phyloP scores from a whole-genome alignment of 2,113 vertebrate genomes.

The Megaceryle maxima region DNA sequence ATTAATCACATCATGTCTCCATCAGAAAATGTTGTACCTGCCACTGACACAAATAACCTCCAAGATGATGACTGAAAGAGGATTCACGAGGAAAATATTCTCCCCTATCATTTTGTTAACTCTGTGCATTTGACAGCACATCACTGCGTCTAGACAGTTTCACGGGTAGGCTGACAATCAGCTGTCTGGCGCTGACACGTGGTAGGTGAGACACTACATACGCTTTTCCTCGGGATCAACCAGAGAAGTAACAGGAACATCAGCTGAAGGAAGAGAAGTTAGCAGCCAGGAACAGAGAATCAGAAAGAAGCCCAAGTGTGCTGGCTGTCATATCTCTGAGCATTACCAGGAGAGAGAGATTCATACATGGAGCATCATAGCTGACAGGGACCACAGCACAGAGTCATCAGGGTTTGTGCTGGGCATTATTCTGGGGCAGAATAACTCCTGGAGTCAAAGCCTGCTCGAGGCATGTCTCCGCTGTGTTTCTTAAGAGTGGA shows the following conservation, averaged over 20 bases:
- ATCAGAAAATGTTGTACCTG: neutral
- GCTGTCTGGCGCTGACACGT: slow-evolving; percentile 14
- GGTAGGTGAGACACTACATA: neutral
- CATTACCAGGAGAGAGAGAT: neutral
- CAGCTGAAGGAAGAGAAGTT: neutral
- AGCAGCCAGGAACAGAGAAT: neutral
- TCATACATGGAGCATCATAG: fast-evolving
- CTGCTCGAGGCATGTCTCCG: fast-evolving
- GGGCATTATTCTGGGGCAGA: neutral
- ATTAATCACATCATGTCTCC: neutral
- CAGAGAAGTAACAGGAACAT: neutral
- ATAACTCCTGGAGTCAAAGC: neutral
- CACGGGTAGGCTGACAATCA: slow-evolving; percentile 7
- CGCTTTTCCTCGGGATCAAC: neutral
- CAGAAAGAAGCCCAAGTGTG: neutral
- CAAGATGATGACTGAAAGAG: neutral
- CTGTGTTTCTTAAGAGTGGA: neutral
- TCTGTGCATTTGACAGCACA: slow-evolving; percentile 23
- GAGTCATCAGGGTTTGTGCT: neutral
- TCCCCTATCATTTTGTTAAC: slow-evolving; percentile 15
- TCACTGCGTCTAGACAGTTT: neutral
- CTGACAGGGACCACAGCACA: neutral
- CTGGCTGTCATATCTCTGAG: neutral
- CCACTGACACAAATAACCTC: neutral
- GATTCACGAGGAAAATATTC: neutral